Conservation (phyloP, 92 coral and sea anemone genomes). For the Porites rus region DNA sequence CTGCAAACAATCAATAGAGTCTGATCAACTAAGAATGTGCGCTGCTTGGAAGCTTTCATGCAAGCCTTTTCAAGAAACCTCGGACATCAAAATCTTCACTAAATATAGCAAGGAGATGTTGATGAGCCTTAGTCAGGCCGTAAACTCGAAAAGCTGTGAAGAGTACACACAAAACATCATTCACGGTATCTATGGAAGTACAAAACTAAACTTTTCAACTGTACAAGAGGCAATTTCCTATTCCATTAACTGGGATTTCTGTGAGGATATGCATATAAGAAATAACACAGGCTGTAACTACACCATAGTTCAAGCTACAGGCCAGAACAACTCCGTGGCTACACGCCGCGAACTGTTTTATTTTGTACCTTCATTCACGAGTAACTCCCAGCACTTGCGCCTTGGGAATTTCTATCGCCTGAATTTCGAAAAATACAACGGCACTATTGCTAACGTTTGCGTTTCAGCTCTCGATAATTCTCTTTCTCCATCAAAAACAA, state of each 20-base stretch:
- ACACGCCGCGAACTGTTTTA: not conserved
- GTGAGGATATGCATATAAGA: conserved; percentile 9
- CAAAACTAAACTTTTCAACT: not conserved
- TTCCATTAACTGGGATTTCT: conserved; percentile 20
- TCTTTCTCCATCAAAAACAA: not conserved
- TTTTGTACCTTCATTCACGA: conserved; percentile 13
- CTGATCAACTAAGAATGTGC: not conserved
- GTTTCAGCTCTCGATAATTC: not conserved
- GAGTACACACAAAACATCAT: conserved; percentile 11
- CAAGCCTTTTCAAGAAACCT: not conserved
- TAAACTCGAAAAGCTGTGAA: not conserved
- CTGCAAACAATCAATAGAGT: not conserved
- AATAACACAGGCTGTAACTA: conserved; percentile 31
- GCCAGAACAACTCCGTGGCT: conserved; percentile 5
- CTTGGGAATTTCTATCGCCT: conserved; percentile 16
- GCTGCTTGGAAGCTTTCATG: conserved; percentile 17
- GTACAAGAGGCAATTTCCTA: not conserved
- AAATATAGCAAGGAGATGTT: not conserved
- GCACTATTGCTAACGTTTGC: not conserved
- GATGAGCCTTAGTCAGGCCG: not conserved
- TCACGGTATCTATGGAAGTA: conserved; percentile 20
- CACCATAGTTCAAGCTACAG: conserved; percentile 1
- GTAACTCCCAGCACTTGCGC: conserved; percentile 12
- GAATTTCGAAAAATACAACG: conserved; percentile 1
- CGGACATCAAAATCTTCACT: not conserved